These are phyloP conservation scores for Antrozous pallidus DNA, from an alignment of 2,797 vertebrate species.

Conservation along the genomic window DNA sequence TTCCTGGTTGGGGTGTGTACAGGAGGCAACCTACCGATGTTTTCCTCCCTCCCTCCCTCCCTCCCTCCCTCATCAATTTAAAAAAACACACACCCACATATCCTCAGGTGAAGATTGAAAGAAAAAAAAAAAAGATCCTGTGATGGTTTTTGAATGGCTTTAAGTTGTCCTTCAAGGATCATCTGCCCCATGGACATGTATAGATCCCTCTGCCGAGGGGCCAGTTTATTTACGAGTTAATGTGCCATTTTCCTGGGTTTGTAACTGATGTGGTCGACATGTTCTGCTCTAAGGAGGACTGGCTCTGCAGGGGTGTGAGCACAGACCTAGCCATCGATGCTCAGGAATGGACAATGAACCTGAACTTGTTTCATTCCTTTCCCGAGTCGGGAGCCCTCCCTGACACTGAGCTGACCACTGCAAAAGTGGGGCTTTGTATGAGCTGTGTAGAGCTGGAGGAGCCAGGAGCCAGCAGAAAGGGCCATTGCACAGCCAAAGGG, in stretches of 20 bases:
- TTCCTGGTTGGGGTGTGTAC: background rate
- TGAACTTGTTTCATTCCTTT: background rate
- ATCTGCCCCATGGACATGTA: background rate
- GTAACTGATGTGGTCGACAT: background rate
- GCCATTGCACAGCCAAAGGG: background rate
- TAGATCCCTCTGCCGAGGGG: background rate
- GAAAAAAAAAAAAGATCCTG: background rate
- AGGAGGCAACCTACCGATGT: background rate
- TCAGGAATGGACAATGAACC: background rate
- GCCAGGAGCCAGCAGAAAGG: background rate
- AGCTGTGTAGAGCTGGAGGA: background rate
- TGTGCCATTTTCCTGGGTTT: background rate
- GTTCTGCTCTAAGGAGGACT: background rate
- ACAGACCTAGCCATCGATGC: background rate
- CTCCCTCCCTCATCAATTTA: background rate
- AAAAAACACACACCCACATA: background rate
- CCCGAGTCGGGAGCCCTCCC: background rate
- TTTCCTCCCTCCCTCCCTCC: background rate
- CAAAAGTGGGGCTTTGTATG: background rate
- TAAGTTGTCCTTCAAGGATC: background rate
- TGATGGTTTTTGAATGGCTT: background rate
- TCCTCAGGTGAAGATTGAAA: background rate
- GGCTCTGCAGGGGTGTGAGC: background rate
- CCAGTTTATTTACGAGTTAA: background rate
- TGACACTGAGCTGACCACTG: background rate